phyloP scores from a whole-genome alignment of 2,113 vertebrate species.

The Notarius quadriscutis region DNA sequence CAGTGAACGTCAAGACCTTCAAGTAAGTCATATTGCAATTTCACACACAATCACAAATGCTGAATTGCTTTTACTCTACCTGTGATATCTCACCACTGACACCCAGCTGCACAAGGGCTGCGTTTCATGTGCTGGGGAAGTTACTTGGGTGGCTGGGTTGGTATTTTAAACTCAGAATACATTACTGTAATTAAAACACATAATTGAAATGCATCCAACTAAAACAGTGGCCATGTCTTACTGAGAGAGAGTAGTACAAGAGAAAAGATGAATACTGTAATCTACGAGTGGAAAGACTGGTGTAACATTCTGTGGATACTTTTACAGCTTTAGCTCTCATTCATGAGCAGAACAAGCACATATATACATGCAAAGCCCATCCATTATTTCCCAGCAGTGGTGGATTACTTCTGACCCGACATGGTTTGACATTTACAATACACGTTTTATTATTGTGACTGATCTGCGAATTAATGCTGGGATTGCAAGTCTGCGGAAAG shows the following conservation, averaged over 20 bases:
- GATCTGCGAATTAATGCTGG: slow-evolving; percentile 76
- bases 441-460: slow-evolving; percentile 80
- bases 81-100: background rate
- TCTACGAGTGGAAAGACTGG: slow-evolving; percentile 32
- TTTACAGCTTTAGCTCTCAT: slow-evolving; percentile 32
- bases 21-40: slow-evolving; percentile 7
- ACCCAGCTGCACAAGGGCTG: background rate
- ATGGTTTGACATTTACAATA: slow-evolving; percentile 79
- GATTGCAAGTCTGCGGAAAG: slow-evolving; percentile 41
- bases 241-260: slow-evolving; percentile 20
- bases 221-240: slow-evolving; percentile 27
- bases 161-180: slow-evolving; percentile 13
- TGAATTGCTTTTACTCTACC: too few species aligned
- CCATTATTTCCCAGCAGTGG: slow-evolving; percentile 75
- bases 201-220: slow-evolving; percentile 9
- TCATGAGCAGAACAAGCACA: slow-evolving; percentile 51
- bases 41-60: background rate
- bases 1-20: background rate
- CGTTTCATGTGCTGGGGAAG: background rate
- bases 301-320: slow-evolving; percentile 34
- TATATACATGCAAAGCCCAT: slow-evolving; percentile 67
- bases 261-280: slow-evolving; percentile 38
- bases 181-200: slow-evolving; percentile 12
- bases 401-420: slow-evolving; percentile 69
- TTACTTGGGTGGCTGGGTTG: background rate